Evolutionary conservation across 2,888 invertebrate genomes (phyloP), one percentile per base, ranked within the genome.

Genomic region (Mesorhabditis spiculigera): DNA sequence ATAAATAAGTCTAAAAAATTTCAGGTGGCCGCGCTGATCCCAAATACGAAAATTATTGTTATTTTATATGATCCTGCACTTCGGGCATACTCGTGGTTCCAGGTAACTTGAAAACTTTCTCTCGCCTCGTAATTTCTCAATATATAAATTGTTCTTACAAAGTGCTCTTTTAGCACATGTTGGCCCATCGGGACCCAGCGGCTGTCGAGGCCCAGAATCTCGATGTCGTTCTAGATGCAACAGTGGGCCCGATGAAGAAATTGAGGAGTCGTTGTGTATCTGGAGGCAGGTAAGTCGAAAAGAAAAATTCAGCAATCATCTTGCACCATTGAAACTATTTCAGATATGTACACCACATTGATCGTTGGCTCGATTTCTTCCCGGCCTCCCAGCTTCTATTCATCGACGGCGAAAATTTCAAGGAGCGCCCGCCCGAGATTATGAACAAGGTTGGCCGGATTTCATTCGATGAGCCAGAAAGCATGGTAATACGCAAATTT

Each of bases 321-420:
- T 43, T 43, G 4, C 6, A 42, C 13, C 10, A 4, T 13, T n/a
- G 8, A 8, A 41, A 3, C 16, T 50, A n/a, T 65, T 68, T 16
- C 68, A 93, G 94, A 88, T 98, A 96, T 89, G 93, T 94, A 16
- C 93, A 94, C 86, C 95, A 97, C 89, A 88, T 98, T 81, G 94
- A 95, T 87, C 90, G 93, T 65, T 98, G 98, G 97, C 89, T 97
- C 83, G 91, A 92, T 66, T 93, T 92, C 88, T 98, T 92, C 89
- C 90, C 93, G 68, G 90, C 93, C 13, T 77, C 81, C 43, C 93
- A 95, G 87, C 87, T 95, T 81, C 91, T 93, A 86, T 92, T 97
- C 78, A 91, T 98, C 75, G 97, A 98, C 87, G 96, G 97, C 3
- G 93, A 95, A 81, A 91, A 91, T 86, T 89, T 98, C 84, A 91